Conservation (phyloP, 2,113 vertebrate species). For the Lepus americanus region DNA sequence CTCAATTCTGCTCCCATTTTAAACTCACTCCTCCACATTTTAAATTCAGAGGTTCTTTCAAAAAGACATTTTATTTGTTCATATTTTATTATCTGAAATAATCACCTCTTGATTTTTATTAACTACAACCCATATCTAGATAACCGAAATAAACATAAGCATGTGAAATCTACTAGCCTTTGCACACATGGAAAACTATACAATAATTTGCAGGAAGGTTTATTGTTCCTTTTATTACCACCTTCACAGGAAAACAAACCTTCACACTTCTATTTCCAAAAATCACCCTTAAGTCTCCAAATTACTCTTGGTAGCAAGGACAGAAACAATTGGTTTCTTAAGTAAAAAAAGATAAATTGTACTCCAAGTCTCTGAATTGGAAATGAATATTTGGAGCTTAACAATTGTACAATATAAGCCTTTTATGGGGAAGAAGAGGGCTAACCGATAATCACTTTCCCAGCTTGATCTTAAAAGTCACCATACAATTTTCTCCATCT, state of each 20-base stretch:
- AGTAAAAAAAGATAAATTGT: not conserved
- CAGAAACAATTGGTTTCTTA: not conserved
- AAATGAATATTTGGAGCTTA: rapidly evolving
- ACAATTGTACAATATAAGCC: not conserved
- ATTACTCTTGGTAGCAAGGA: rapidly evolving
- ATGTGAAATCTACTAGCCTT: rapidly evolving
- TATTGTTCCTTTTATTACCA: too few species aligned
- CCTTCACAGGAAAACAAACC: too few species aligned
- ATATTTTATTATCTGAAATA: not conserved
- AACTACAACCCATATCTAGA: not conserved
- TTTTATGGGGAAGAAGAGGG: not conserved
- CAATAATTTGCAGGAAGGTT: not conserved
- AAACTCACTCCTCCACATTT: not conserved
- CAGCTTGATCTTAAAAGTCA: not conserved
- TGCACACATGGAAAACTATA: not conserved
- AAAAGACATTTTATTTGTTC: not conserved
- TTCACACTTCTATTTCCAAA: not conserved
- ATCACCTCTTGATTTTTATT: not conserved
- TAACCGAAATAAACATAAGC: too few species aligned
- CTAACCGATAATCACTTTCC: too few species aligned
- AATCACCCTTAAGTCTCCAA: not conserved
- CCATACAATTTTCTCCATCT: not conserved
- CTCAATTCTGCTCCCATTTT: rapidly evolving
- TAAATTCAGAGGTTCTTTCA: not conserved
- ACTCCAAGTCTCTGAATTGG: not conserved